phyloP scores from a whole-genome alignment of 1,140 invertebrate genomes.

The Pollicipes pollicipes region DNA sequence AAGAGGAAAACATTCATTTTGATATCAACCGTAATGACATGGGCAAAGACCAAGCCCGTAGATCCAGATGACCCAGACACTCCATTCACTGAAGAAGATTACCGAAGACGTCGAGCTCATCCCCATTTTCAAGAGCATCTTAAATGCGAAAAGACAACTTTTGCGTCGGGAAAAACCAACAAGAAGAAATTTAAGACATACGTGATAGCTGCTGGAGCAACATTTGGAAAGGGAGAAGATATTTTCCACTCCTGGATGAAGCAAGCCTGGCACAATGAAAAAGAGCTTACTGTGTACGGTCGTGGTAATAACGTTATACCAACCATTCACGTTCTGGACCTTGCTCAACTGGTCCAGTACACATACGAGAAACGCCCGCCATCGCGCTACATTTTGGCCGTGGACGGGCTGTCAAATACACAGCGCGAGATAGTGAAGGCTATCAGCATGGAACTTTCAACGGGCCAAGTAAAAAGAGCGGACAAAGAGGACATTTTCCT shows the following conservation, averaged over 20 bases:
- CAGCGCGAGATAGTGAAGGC: background rate
- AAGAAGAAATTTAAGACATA: background rate
- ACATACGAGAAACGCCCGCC: background rate
- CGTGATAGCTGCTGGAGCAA: background rate
- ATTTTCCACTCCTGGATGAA: conserved; percentile 6
- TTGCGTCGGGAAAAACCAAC: background rate
- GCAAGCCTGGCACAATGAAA: background rate
- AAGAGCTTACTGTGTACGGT: background rate
- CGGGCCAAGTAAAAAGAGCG: background rate
- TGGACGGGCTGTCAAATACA: background rate
- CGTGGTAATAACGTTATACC: background rate
- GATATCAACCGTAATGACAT: background rate
- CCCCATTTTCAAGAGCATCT: conserved; percentile 6
- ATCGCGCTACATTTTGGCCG: background rate
- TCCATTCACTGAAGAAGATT: conserved; percentile 13
- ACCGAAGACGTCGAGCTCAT: conserved; percentile 14
- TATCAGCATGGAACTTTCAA: background rate
- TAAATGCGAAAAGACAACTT: conserved; percentile 2
- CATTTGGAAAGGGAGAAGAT: background rate
- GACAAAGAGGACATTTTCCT: background rate
- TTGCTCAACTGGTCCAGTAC: background rate
- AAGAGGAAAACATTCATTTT: background rate
- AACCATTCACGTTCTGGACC: background rate
- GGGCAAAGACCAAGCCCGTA: background rate
- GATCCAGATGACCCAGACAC: background rate